Conservation (phyloP, 2,888 invertebrate genomes). For the Sarcophaga variegata region DNA sequence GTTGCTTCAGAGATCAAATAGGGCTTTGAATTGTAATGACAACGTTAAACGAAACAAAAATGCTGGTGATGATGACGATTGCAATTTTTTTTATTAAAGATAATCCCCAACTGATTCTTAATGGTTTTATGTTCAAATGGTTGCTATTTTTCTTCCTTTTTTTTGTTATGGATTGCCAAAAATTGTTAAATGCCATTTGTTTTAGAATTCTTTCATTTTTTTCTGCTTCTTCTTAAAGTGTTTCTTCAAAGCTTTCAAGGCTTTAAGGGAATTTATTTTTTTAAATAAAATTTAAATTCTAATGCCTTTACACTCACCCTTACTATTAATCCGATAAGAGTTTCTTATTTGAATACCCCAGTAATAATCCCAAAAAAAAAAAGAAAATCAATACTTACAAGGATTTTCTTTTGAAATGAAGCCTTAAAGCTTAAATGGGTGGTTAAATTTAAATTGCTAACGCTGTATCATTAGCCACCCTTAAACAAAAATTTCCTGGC, state of each 20-base stretch:
- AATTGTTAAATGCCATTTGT: conserved; percentile 59
- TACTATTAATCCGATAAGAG: no score
- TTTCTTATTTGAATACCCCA: not conserved
- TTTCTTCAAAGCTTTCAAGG: not conserved
- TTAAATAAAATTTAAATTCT: not conserved
- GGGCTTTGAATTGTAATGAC: conserved; percentile 60
- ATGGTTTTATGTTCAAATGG: conserved; percentile 31
- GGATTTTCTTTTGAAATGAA: not conserved
- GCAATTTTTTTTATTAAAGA: not conserved
- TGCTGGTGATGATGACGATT: conserved; percentile 40
- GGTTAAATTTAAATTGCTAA: conserved; percentile 10
- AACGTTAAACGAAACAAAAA: not conserved
- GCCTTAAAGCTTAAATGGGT: conserved; percentile 32
- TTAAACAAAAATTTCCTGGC: conserved; percentile 22
- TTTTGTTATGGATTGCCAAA: not conserved
- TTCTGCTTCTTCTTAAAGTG: not conserved
- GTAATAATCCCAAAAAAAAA: conserved; percentile 7
- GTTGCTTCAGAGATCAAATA: conserved; percentile 64
- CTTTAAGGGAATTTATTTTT: not conserved
- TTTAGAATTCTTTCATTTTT: conserved; percentile 13
- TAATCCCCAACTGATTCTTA: not conserved
- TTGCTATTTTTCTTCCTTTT: conserved; percentile 5
- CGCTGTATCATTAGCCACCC: conserved; percentile 4
- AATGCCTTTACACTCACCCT: not conserved
- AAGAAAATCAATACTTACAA: conserved; percentile 12